Percentiles rank a stretch among this genome's conserved stretches.
Conservation (phyloP, 2,113 vertebrate genomes). For the Fregata magnificens region DNA sequence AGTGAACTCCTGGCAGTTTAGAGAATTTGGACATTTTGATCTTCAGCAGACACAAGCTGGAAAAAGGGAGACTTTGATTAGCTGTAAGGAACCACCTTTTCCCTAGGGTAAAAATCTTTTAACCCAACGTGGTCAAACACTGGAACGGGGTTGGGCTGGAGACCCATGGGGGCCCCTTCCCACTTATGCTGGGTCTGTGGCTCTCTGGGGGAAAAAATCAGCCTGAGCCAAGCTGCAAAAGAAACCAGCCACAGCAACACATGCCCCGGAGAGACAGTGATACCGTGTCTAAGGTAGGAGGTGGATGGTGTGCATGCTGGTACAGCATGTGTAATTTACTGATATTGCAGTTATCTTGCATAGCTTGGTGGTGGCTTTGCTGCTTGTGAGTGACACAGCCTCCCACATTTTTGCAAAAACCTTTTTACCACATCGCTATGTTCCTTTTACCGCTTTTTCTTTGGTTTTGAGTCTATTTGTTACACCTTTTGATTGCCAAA, state of each 20-base stretch:
- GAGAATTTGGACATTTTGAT: background rate
- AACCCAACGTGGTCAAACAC: background rate
- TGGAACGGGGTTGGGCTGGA: background rate
- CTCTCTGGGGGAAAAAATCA: background rate
- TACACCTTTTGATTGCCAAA: background rate
- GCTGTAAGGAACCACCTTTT: background rate
- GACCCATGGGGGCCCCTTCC: background rate
- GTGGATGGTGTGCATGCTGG: background rate
- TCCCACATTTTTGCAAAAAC: background rate
- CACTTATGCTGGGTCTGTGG: fast-evolving
- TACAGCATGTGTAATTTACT: background rate
- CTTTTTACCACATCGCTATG: background rate
- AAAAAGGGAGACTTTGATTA: background rate
- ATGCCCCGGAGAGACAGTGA: too few species aligned
- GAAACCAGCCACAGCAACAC: background rate
- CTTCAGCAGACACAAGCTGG: background rate
- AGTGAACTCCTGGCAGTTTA: background rate
- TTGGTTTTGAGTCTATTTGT: background rate
- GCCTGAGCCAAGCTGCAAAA: background rate
- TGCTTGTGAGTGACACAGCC: background rate
- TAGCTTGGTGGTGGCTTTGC: background rate
- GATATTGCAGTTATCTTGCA: background rate
- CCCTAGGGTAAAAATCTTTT: background rate
- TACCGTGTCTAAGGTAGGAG: background rate
- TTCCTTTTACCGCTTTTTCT: background rate